A percentile compares a stretch with the other conserved stretches of the same genome.
Evolutionary conservation across 1,140 invertebrate genomes (phyloP).

Genomic region (Agraylea sexmaculata): DNA sequence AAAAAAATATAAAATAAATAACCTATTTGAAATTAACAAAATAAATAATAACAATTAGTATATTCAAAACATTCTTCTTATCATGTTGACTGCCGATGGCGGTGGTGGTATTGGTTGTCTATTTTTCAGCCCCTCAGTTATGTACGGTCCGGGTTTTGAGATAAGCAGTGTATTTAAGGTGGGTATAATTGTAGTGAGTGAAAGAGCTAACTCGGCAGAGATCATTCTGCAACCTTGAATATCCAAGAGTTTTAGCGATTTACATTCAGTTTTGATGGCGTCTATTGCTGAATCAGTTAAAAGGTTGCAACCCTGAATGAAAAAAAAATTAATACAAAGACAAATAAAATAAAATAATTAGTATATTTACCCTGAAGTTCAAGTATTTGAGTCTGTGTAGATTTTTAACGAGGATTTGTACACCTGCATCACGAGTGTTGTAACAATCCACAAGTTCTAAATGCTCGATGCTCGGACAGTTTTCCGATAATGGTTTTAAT

Average conservation of each 20-base stretch:
- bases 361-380: constrained; percentile 42
- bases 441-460: constrained; percentile 53
- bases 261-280: constrained; percentile 44
- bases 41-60: constrained; percentile 1
- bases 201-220: constrained; percentile 40
- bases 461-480: constrained; percentile 56
- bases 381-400: constrained; percentile 48
- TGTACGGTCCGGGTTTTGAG: constrained; percentile 34
- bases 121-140: constrained; percentile 29
- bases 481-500: constrained; percentile 45
- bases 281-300: constrained; percentile 51
- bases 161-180: constrained; percentile 38
- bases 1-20: no score
- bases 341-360: constrained; percentile 5
- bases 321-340: constrained; percentile 12
- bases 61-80: constrained; percentile 20
- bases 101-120: constrained; percentile 28
- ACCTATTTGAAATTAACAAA: no score
- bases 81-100: constrained; percentile 29
- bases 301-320: constrained; percentile 52
- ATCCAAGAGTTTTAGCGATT: constrained; percentile 43
- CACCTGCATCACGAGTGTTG: constrained; percentile 52
- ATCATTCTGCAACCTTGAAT: constrained; percentile 47
- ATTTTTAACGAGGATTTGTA: constrained; percentile 43
- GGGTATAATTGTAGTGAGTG: constrained; percentile 33